A percentile compares a stretch with the other conserved stretches of the same genome.
phyloP scores from a whole-genome alignment of 2,888 invertebrate species.

The Xestoiulus laeticollis region DNA sequence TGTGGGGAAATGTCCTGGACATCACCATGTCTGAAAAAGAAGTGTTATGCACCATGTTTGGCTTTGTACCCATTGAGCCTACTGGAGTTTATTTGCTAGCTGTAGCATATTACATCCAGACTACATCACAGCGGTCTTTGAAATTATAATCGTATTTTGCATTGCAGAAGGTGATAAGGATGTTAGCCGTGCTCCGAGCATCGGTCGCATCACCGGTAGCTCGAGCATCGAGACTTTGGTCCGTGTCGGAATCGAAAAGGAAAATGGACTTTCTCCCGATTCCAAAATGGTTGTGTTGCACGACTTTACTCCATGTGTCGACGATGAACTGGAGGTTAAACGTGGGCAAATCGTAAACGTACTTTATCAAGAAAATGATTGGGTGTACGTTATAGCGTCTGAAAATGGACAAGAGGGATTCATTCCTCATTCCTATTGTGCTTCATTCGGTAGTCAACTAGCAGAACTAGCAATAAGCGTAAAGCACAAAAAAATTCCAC shows the following conservation, averaged over 20 bases:
- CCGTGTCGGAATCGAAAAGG: constrained; percentile 89
- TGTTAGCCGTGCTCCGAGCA: constrained; percentile 77
- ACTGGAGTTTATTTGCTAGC: neutral
- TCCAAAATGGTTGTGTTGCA: constrained; percentile 95
- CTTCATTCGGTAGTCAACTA: constrained; percentile 80
- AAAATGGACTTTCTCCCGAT: constrained; percentile 89
- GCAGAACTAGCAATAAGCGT: constrained; percentile 76
- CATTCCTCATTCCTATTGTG: constrained; percentile 93
- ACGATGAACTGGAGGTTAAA: constrained; percentile 90
- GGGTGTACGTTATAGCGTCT: constrained; percentile 91
- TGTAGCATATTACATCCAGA: neutral
- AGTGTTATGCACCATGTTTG: neutral
- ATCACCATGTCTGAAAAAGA: neutral
- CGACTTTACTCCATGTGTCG: constrained; percentile 94
- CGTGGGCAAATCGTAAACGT: constrained; percentile 92
- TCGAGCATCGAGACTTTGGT: constrained; percentile 92
- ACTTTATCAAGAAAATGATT: constrained; percentile 93
- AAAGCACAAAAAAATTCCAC: constrained; percentile 83
- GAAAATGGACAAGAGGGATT: constrained; percentile 89
- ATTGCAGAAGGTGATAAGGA: constrained; percentile 79
- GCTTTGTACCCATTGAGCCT: neutral
- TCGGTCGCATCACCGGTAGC: constrained; percentile 93
- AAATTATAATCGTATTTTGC: neutral
- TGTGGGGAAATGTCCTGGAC: no score
- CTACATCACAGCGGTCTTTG: neutral